Conservation (phyloP, 2,888 invertebrate genomes). For the Zele albiditarsus region DNA sequence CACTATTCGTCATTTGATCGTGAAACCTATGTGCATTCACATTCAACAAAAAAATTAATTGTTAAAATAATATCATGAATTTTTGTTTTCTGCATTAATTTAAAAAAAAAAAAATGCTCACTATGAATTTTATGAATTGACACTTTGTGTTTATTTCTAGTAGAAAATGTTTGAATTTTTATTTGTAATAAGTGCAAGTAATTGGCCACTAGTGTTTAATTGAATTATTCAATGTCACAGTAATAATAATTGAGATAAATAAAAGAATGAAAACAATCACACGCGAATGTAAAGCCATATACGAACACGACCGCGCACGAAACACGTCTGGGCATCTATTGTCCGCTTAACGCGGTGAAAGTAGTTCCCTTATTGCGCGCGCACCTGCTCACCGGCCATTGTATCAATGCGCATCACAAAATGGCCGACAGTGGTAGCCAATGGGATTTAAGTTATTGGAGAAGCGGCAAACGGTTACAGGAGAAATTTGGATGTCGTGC, state of each 20-base stretch:
- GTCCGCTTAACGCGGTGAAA: constrained; percentile 72
- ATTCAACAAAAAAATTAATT: background rate
- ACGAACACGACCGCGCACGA: constrained; percentile 71
- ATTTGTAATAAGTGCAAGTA: too few relatives aligned
- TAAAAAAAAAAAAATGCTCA: too few relatives aligned
- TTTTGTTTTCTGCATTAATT: too few relatives aligned
- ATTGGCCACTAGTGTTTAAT: constrained; percentile 38
- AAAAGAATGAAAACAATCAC: constrained; percentile 56
- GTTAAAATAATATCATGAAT: too few relatives aligned
- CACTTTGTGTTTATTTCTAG: too few relatives aligned
- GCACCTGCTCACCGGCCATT: constrained; percentile 63
- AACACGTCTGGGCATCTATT: constrained; percentile 72
- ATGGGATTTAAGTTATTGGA: constrained; percentile 48
- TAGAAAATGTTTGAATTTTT: too few relatives aligned
- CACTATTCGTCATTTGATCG: constrained; percentile 51
- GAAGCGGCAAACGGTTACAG: constrained; percentile 44
- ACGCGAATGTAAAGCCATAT: constrained; percentile 51
- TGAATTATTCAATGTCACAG: constrained; percentile 25
- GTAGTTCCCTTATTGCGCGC: constrained; percentile 70
- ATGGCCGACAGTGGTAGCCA: constrained; percentile 60
- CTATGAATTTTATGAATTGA: too few relatives aligned
- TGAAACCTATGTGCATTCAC: constrained; percentile 3
- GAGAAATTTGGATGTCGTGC: constrained; percentile 43
- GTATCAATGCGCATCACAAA: constrained; percentile 61
- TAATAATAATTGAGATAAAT: constrained; percentile 16